Base-by-base conservation (phyloP, 2,797 vertebrate genomes). In the Melanotaenia boesemani region DNA sequence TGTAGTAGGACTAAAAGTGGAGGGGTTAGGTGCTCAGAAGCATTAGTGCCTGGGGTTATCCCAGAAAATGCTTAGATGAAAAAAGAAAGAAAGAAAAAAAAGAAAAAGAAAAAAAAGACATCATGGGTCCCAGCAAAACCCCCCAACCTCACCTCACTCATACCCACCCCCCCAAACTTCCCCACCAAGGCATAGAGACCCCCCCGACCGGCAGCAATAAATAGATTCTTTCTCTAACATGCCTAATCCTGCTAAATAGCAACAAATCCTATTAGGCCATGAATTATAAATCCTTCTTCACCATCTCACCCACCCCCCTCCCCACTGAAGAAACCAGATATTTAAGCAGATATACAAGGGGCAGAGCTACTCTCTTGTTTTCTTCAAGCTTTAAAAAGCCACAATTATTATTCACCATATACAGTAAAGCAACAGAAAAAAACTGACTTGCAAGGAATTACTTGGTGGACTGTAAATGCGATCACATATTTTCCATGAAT, bases 201-300 rank as follows among this genome's bases (percentile, higher is more conserved):
- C 85, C 39, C 86, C 93, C 82, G 86, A 95, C 92, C 92, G 84
- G 80, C 87, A 84, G 91, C 89, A 94, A 95, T 95, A 95, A 96
- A 95, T 94, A 94, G 92, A 92, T 92, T 94, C 85, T 94, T 96
- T 95, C 93, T 96, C 87, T 93, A 95, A 95, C 93, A 94, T 89
- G 89, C 85, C 84, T 96, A 95, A 96, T 96, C 95, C 94, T 87
- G 82, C 95, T 95, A 95, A 96, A 96, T 94, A 95, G 94, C 93
- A 93, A 92, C 91, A 94, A 96, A 95, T 96, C 95, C 94, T 95
- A 94, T 96, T 95, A 96, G 91, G 91, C 90, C 92, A 94, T 95
- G 94, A 94, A 95, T 96, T 94, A 93, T 95, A 95, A 95, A 93
- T 93, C 94, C 91, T 88, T 85, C 90, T 93, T 90, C 89, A 78